Conservation (phyloP, 2,113 vertebrate genomes). For the Podilymbus podiceps region DNA sequence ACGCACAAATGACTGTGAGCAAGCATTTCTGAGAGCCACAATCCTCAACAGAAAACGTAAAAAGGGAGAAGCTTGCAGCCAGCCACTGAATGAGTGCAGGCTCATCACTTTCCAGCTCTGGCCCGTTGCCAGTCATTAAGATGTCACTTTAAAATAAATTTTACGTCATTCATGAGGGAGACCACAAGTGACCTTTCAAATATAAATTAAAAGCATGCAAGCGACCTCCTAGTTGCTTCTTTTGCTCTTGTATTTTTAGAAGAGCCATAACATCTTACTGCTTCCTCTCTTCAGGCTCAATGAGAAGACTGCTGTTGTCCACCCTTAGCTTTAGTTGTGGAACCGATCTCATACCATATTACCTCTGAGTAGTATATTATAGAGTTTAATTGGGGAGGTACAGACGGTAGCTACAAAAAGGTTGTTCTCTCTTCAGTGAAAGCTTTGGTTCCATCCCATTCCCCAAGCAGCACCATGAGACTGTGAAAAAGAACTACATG, state of each 20-base stretch:
- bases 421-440: neutral
- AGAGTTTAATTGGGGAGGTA: neutral
- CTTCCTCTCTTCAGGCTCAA: neutral
- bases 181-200: constrained; percentile 51
- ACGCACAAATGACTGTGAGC: neutral
- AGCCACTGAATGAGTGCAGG: neutral
- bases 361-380: neutral
- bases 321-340: neutral
- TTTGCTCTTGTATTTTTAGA: neutral
- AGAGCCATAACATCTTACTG: neutral
- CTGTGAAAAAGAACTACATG: neutral
- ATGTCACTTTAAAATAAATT: constrained; percentile 40
- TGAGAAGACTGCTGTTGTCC: neutral
- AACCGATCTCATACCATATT: neutral
- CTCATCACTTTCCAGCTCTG: constrained; percentile 60
- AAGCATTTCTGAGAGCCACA: constrained; percentile 53
- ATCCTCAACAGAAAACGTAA: neutral
- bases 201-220: constrained; percentile 46
- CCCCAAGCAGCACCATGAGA: neutral
- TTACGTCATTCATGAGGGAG: neutral
- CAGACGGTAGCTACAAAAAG: neutral
- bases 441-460: neutral
- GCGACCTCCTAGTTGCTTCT: constrained; percentile 10
- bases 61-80: neutral
- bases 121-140: constrained; percentile 35